These are phyloP conservation scores for Cancer borealis DNA, from an alignment of 2,888 invertebrate genomes.

Conservation along the genomic window DNA sequence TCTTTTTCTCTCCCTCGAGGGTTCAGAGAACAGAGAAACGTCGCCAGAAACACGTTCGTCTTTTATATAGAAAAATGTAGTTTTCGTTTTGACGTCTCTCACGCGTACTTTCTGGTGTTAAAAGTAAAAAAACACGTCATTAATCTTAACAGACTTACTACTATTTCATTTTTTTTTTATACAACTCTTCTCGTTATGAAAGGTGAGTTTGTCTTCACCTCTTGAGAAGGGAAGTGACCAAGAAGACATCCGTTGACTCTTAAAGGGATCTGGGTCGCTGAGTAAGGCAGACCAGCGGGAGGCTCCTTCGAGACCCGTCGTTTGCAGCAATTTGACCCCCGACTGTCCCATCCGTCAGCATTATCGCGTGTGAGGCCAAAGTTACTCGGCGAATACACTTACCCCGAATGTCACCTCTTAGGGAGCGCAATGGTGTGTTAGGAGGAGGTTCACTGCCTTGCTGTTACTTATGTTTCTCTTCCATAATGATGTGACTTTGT, in stretches of 20 bases:
- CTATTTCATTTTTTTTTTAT: neutral
- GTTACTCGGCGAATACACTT: constrained; percentile 6
- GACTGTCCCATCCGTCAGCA: neutral
- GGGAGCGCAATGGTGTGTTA: neutral
- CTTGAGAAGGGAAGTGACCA: neutral
- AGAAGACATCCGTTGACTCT: neutral
- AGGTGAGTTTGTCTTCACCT: neutral
- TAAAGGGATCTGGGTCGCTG: neutral
- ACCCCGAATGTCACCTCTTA: neutral
- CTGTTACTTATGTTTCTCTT: neutral
- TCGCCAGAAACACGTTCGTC: neutral
- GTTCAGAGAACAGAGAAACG: neutral
- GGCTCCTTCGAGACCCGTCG: neutral
- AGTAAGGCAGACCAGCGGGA: neutral
- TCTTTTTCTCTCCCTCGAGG: neutral
- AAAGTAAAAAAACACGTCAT: neutral
- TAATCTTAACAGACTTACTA: neutral
- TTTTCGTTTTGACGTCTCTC: neutral
- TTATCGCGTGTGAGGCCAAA: neutral
- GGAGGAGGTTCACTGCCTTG: neutral
- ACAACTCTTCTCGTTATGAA: neutral
- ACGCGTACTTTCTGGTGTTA: neutral
- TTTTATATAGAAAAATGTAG: neutral
- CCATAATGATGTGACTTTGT: neutral
- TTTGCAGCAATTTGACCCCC: neutral